phyloP scores from a whole-genome alignment of 1,140 invertebrate species.

The Ceratitis capitata region DNA sequence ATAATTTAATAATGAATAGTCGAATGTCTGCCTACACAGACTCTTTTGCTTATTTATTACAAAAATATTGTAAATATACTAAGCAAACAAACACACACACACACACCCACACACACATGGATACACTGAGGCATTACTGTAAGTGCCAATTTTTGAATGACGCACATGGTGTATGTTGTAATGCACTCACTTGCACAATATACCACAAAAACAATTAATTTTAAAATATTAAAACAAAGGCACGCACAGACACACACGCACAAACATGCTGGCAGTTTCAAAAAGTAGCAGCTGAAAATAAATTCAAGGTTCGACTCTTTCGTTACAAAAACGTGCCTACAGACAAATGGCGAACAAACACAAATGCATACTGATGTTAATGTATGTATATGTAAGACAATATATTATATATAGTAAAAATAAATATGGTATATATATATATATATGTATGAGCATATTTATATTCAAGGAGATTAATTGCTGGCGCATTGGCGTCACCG shows the following conservation, averaged over 20 bases:
- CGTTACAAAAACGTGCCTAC: neutral
- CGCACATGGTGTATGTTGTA: conserved; percentile 4
- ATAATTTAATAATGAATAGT: neutral
- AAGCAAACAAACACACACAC: neutral
- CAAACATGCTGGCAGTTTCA: conserved; percentile 5
- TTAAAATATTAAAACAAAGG: neutral
- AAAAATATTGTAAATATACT: conserved; percentile 1
- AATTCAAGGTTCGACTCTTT: conserved; percentile 22
- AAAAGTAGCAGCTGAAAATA: conserved; percentile 31
- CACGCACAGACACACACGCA: no score
- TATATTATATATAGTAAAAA: neutral
- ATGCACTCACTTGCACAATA: conserved; percentile 27
- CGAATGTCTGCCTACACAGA: neutral
- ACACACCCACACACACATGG: neutral
- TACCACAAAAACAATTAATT: neutral
- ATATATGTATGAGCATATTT: neutral
- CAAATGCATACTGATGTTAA: neutral
- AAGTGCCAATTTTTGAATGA: neutral
- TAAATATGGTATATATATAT: neutral
- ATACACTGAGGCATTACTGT: neutral
- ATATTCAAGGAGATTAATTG: neutral
- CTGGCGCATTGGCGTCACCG: conserved; percentile 9
- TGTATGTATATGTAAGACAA: neutral
- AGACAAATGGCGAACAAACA: no score
- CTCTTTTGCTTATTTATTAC: neutral